Base-by-base conservation (phyloP, 2,888 invertebrate genomes). In the Ophion costatus region DNA sequence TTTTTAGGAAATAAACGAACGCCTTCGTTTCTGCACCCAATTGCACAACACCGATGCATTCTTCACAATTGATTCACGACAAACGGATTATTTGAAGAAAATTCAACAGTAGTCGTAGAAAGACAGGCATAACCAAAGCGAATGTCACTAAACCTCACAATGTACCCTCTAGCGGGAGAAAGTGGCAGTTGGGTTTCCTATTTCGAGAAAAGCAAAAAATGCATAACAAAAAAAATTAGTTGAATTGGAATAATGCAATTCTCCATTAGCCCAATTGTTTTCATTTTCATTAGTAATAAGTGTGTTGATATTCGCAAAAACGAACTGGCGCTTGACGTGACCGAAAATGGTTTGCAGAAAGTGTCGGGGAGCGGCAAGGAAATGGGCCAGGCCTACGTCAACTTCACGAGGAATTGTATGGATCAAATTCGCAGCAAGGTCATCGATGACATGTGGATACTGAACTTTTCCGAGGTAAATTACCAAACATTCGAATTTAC, bases 391-490 rank as follows among this genome's bases (percentile, higher is more conserved):
- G 98, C 98, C 57, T 99, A 99, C 94, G 98, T 99, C 75, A 98
- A 98, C 94, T 99, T 99, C 94, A 98, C 99, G 94, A 96, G 99
- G 87, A 98, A 98, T 92, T 98, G 98, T 91, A 98, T 99, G 96
- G 99, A 99, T 95, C 98, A 99, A 95, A 97, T 99, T 89, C 96
- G 99, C 91, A 98, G 99, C 90, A 99, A 99, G 95, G 98, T 99
- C 83, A 96, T 96, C 86, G 97, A 98, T 93, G 98, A 97, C 93
- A 94, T 97, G 83, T 98, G 97, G 96, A 97, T 97, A 88, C 95
- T 97, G 83, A 96, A 95, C 91, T 96, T 97, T 90, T 97, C 97
- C 94, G 97, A 97, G 96, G 93, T 93, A 78, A 2, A 11, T 51
- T 4, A 3, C n/a, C 33, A 5, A 2, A 71, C 11, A 9, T 0